Evolutionary conservation across 2,888 invertebrate species (phyloP).

Genomic region (Elysia crispata): DNA sequence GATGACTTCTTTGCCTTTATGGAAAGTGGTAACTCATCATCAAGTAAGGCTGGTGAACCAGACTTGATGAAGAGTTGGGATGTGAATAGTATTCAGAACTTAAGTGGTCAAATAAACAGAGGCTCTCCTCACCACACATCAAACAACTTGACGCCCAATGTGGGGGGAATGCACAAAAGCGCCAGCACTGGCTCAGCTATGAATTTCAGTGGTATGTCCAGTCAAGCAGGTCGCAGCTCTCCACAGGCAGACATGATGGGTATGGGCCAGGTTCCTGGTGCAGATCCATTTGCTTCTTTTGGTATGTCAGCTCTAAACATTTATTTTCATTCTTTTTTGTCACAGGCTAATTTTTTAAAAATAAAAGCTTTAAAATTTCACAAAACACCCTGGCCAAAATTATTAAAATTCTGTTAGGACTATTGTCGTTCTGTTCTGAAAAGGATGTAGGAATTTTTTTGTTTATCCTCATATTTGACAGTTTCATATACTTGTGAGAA

Average conservation of each 20-base stretch:
- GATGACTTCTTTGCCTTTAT: constrained; percentile 65
- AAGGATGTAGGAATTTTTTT: too few species aligned
- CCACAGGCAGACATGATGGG: constrained; percentile 33
- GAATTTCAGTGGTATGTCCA: constrained; percentile 43
- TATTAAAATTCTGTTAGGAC: too few species aligned
- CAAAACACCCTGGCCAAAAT: too few species aligned
- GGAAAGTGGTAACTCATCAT: constrained; percentile 51
- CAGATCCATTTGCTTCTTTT: constrained; percentile 73
- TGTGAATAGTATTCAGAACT: constrained; percentile 54
- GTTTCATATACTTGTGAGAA: too few species aligned
- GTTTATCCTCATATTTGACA: too few species aligned
- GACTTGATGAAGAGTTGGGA: constrained; percentile 70
- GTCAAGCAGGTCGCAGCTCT: constrained; percentile 38
- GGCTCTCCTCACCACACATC: constrained; percentile 31
- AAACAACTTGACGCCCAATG: constrained; percentile 37
- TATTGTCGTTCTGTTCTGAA: too few species aligned
- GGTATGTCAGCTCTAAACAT: constrained; percentile 57
- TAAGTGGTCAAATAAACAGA: neutral
- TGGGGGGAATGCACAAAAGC: constrained; percentile 52
- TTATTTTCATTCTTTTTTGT: too few species aligned
- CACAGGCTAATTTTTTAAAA: too few species aligned
- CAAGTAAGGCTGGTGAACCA: constrained; percentile 50
- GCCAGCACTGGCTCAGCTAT: constrained; percentile 54
- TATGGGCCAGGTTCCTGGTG: constrained; percentile 53
- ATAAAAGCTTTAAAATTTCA: too few species aligned